These are phyloP conservation scores for Mimas tiliae DNA, from an alignment of 2,888 invertebrate genomes.

Conservation along the genomic window DNA sequence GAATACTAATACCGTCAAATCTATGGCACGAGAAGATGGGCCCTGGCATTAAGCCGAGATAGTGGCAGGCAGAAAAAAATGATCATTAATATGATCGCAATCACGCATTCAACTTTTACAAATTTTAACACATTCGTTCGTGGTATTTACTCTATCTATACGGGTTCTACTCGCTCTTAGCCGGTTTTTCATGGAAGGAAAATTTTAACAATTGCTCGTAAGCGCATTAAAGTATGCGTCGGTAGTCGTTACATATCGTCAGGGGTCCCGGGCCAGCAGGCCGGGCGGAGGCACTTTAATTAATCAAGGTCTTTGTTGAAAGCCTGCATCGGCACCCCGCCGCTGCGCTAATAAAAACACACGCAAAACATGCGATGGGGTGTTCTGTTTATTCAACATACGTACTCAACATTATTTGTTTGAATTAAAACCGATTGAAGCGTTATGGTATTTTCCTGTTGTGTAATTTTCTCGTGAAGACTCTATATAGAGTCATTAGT, in stretches of 20 bases:
- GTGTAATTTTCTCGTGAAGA: background rate
- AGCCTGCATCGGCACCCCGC: constrained; percentile 59
- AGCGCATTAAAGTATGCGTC: constrained; percentile 26
- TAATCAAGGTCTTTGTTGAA: constrained; percentile 79
- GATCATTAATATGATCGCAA: no score
- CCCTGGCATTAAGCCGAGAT: no score
- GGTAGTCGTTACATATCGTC: constrained; percentile 20
- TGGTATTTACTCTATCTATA: background rate
- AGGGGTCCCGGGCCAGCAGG: constrained; percentile 64
- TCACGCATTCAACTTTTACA: background rate
- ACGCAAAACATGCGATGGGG: constrained; percentile 68
- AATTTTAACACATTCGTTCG: no score
- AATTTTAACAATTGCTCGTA: constrained; percentile 23
- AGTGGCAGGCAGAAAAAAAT: no score
- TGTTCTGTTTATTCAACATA: constrained; percentile 66
- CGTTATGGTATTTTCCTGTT: constrained; percentile 50
- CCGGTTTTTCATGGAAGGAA: constrained; percentile 25
- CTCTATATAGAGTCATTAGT: background rate
- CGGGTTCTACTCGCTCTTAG: constrained; percentile 4
- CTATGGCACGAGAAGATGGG: no score
- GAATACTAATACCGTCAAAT: no score
- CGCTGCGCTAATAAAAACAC: constrained; percentile 68
- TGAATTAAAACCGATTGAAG: constrained; percentile 69
- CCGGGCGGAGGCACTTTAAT: constrained; percentile 80
- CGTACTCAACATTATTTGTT: constrained; percentile 65